Conservation (phyloP, 64 coral and sea anemone species). For the Hydrozoanthus tunicans region DNA sequence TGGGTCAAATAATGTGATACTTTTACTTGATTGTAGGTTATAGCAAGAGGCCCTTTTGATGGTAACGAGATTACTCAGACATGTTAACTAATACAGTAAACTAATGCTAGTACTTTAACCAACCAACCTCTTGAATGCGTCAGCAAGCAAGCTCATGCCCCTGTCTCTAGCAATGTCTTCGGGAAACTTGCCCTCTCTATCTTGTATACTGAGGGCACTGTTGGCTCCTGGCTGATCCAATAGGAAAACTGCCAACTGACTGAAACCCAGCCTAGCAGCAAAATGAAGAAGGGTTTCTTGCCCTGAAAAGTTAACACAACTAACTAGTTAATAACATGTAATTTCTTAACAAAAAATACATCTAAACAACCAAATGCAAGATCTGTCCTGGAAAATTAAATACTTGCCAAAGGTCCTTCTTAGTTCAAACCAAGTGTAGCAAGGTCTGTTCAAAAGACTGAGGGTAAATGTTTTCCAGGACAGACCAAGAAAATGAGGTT, state of each 20-base stretch:
- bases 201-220: constrained; percentile 61
- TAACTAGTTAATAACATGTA: no score
- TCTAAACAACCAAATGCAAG: no score
- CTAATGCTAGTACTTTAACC: background rate
- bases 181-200: constrained; percentile 74
- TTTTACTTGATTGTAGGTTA: no score
- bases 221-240: constrained; percentile 79
- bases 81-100: background rate
- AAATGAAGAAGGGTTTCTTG: constrained; percentile 91
- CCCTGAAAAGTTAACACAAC: constrained; percentile 25
- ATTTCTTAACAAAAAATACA: no score
- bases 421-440: no score
- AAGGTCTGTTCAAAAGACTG: no score
- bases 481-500: no score
- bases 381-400: no score
- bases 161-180: constrained; percentile 79
- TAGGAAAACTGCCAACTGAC: constrained; percentile 75
- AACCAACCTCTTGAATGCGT: constrained; percentile 70
- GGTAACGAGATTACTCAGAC: background rate
- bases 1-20: no score
- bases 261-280: constrained; percentile 79
- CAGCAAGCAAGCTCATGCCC: constrained; percentile 65
- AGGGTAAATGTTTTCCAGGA: no score
- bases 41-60: no score
- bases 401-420: no score